These are phyloP conservation scores for Lepus europaeus DNA, from an alignment of 2,113 vertebrate genomes.

Conservation along the genomic window DNA sequence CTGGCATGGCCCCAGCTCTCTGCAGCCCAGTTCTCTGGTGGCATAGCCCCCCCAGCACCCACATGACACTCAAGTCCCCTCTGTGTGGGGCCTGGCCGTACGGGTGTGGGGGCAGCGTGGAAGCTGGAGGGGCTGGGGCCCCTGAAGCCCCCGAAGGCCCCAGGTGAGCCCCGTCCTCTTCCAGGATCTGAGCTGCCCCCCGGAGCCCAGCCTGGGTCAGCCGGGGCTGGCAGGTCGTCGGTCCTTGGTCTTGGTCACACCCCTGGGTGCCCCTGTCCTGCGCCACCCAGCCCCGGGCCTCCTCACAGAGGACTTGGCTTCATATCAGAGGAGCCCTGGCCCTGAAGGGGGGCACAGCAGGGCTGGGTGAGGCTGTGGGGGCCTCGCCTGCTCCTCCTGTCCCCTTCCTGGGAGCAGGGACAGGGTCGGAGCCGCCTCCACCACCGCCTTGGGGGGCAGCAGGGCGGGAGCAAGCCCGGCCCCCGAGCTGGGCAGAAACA, in stretches of 20 bases:
- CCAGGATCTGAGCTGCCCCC: neutral
- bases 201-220: neutral
- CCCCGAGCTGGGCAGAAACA: too few relatives aligned
- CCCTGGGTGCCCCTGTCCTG: neutral
- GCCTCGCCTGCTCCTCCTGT: neutral
- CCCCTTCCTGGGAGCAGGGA: too few relatives aligned
- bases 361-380: neutral
- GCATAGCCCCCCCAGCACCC: too few relatives aligned
- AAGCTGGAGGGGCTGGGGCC: neutral
- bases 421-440: neutral
- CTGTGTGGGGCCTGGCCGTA: too few relatives aligned
- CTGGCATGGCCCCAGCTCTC: neutral
- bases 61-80: too few relatives aligned
- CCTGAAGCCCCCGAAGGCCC: neutral
- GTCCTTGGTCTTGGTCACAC: too few relatives aligned
- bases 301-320: neutral
- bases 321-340: neutral
- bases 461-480: too few relatives aligned
- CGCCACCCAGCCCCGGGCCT: neutral
- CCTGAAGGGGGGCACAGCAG: accelerated
- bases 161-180: neutral
- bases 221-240: neutral
- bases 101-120: too few relatives aligned
- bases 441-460: neutral
- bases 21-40: too few relatives aligned